Base-by-base conservation (phyloP, 2,888 invertebrate genomes). In the Timandra comae region DNA sequence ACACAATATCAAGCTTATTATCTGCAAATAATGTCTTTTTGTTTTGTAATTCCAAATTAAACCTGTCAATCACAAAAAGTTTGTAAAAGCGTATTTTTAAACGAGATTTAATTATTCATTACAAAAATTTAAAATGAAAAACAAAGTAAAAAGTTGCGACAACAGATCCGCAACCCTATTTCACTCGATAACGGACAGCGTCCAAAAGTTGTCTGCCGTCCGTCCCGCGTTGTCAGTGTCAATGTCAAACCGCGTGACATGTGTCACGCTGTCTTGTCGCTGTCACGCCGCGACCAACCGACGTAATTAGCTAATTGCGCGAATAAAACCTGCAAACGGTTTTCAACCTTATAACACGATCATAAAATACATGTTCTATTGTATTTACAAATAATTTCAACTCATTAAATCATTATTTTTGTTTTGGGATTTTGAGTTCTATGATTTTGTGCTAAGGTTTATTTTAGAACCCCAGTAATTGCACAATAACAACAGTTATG, bases 261-360 rank as follows among this genome's bases (percentile, higher is more conserved):
- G 42, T 55, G 60, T 63, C 62, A 53, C 49, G 52, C 51, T 44
- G 53, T 53, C 54, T 46, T 40, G 44, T 49, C 40, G 27, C 43
- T 48, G 46, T 46, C 52, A 47, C 38, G 40, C 35, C 33, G 30
- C 45, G 38, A 41, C 46, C 46, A 30, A 38, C 41, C 36, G 30
- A 38, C 20, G 46, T 75, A 75, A 77, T 77, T 75, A 74, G 71
- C 76, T 77, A 76, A 77, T 77, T 76, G 74, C 66, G 51, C 52
- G 54, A 51, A 38, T 35, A 36, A 43, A 41, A 46, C 39, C 36
- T 36, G 43, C 43, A 23, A 30, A 8, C 35, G 28, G 31, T 30
- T 29, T 25, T 9, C 21, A 16, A 29, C 35, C 26, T 26, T 10
- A 19, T n/a, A n/a, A n/a, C n/a, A n/a, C n/a, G n/a, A n/a, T n/a